phyloP scores from a whole-genome alignment of 2,888 invertebrate species.

The Andrena marginata region DNA sequence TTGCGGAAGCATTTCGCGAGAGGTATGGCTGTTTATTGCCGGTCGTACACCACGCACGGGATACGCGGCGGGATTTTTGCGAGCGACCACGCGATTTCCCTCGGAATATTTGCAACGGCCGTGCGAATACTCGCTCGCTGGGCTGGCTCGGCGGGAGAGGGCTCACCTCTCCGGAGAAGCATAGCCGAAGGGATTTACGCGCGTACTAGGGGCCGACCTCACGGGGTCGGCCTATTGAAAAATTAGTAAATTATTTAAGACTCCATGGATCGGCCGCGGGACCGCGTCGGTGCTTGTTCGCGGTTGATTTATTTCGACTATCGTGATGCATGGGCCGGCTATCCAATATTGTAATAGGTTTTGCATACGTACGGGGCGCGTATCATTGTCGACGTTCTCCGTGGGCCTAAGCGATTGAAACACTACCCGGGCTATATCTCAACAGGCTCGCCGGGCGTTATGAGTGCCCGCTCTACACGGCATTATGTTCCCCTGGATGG shows the following conservation, averaged over 20 bases:
- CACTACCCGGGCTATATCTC: slow-evolving; percentile 84
- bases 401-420: slow-evolving; percentile 81
- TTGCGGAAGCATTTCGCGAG: slow-evolving; percentile 59
- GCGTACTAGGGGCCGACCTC: slow-evolving; percentile 62
- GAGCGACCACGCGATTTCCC: slow-evolving; percentile 63
- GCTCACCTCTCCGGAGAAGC: slow-evolving; percentile 37
- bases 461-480: slow-evolving; percentile 83
- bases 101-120: slow-evolving; percentile 59
- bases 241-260: slow-evolving; percentile 74
- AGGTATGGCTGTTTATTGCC: slow-evolving; percentile 56
- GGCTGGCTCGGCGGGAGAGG: slow-evolving; percentile 32
- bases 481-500: slow-evolving; percentile 77
- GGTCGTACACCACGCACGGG: slow-evolving; percentile 41
- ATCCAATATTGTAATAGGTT: slow-evolving; percentile 84
- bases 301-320: slow-evolving; percentile 83
- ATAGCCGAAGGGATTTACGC: slow-evolving; percentile 72
- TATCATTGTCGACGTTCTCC: slow-evolving; percentile 79
- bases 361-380: slow-evolving; percentile 75
- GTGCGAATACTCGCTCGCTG: slow-evolving; percentile 41
- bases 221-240: slow-evolving; percentile 67
- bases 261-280: slow-evolving; percentile 51
- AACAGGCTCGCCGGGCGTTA: slow-evolving; percentile 83
- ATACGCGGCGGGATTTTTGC: slow-evolving; percentile 58
- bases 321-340: slow-evolving; percentile 82
- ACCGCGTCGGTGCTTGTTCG: slow-evolving; percentile 81